Evolutionary conservation across 53 echinoderm and acorn worm species (phyloP), one percentile per base, ranked within the genome.

Genomic region (Pentamera pediparva): DNA sequence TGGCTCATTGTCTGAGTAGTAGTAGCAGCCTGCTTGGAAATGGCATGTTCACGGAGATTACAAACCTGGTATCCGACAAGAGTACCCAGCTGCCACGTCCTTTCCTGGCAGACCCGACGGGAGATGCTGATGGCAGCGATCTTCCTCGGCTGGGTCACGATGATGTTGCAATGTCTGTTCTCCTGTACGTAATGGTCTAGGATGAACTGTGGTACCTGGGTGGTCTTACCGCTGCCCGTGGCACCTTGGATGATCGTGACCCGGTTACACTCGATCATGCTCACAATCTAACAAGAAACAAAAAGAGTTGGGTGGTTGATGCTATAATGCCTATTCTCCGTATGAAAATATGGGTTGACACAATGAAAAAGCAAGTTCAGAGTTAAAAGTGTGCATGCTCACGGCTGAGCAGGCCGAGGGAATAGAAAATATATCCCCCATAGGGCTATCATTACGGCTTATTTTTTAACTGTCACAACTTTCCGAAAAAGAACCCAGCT

Each of bases 121-220:
- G 94, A 89, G 35, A 87, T 87, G 49, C 73, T 72, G 69, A 85
- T 95, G 69, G 96, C 96, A 11, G 96, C 96, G 45, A 95, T 95
- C 45, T 87, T 81, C 39, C 96, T 60, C 2, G 96, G 96, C 79
- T 95, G 96, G 20, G 96, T 95, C 57, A 95, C 96, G 50, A 95
- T 77, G 70, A 95, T 91, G 70, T 95, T 95, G 47, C 96, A 95
- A 70, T 95, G 87, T 36, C 76, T 83, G 40, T 85, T 76, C 56
- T 86, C 82, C 5, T 12, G 59, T 9, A 85, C 96, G 34, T 95
- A 88, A 20, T 91, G 74, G 33, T 95, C 91, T 41, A 95, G 74
- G 64, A 95, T 88, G 65, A 81, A 95, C 81, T 95, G 96, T 0
- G 96, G 91, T 17, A 95, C 96, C 48, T 95, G 96, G 15, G 96